Evolutionary conservation across 2,797 vertebrate species (phyloP), one percentile per base, ranked within the genome.

Genomic region (Propithecus deckenii): DNA sequence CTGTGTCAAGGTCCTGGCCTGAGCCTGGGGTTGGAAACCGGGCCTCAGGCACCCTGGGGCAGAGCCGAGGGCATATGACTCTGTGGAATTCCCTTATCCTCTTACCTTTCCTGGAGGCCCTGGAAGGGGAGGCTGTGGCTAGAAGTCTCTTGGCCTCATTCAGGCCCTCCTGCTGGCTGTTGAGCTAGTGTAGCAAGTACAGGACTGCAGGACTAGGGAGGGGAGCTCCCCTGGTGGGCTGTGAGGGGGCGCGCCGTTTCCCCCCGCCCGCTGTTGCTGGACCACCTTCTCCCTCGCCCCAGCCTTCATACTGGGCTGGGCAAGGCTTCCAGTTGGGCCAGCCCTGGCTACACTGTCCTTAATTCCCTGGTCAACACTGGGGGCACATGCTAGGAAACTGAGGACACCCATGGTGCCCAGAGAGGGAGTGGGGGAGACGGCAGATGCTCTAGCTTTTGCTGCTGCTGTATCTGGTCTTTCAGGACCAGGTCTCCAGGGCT

Each of bases 231-330:
- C 52, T 13, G 10, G 0, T 35, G 35, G 23, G 15, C 6, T 22
- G 0, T 13, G 67, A 9, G 7, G 11, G 25, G 7, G 6, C 38
- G 6, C 0, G 0, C n/a, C 65, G 17, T 20, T 22, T 28, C 57
- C 91, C 41, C 69, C 32, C 4, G 0, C 25, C 57, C 57, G 25
- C 25, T 41, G 1, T 5, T 38, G 2, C 12, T 46, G 7, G 14
- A 22, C n/a, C 11, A 8, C 7, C 20, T 79, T 20, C n/a, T 85
- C 52, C 28, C 3, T 41, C 11, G 1, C 5, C 30, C 14, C n/a
- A 46, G 23, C 28, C 92, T 76, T 85, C 5, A 28, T 14, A 18
- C 46, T 83, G 38, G 76, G 25, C 48, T 83, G 41, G 5, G 28
- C 13, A 14, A 17, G 13, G 28, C 48, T 72, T 28, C n/a, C 3